Base-by-base conservation (phyloP, 2,113 vertebrate genomes). In the Aphyosemion australe region DNA sequence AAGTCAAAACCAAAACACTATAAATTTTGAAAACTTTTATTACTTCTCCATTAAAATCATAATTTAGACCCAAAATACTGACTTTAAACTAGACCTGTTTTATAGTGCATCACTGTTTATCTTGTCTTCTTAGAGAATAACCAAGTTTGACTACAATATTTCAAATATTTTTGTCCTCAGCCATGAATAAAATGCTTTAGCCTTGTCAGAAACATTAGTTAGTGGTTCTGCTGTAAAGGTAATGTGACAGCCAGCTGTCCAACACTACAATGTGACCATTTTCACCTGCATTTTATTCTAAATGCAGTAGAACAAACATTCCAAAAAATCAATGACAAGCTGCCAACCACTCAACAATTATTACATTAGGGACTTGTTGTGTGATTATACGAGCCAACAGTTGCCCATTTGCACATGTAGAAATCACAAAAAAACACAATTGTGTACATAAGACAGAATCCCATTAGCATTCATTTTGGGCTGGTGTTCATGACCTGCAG, bases 321-420 rank as follows among this genome's bases (percentile, higher is more conserved):
- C 16, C 32, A 34, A 32, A 9, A 31, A 34, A 12, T 11, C 43
- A 19, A 18, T 45, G 19, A 32, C 18, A 18, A 58, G 16, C 41
- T 20, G 47, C 68, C n/a, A 39, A 61, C 1, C 43, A 58, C 10
- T 37, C 37, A 69, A 60, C 31, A 61, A 61, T 26, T 59, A 52
- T 20, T 4, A 1, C 4, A 41, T 21, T 31, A 50, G 6, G 55
- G 6, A 37, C 12, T 50, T 62, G 19, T 55, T 65, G n/a, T 45
- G 16, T 57, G 49, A 55, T 43, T 61, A 12, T 41, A 2, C 21
- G 5, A 54, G 21, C n/a, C 65, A 50, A 41, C 3, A 4, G 26
- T 26, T 26, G 26, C 26, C n/a, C 13, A 20, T 54, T 54, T 54
- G 34, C 19, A 34, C 20, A 39, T 56, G 41, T 34, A 46, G 14